A percentile compares a stretch with the other conserved stretches of the same genome.
phyloP scores from a whole-genome alignment of 2,113 vertebrate genomes.

The Zosterops borbonicus region DNA sequence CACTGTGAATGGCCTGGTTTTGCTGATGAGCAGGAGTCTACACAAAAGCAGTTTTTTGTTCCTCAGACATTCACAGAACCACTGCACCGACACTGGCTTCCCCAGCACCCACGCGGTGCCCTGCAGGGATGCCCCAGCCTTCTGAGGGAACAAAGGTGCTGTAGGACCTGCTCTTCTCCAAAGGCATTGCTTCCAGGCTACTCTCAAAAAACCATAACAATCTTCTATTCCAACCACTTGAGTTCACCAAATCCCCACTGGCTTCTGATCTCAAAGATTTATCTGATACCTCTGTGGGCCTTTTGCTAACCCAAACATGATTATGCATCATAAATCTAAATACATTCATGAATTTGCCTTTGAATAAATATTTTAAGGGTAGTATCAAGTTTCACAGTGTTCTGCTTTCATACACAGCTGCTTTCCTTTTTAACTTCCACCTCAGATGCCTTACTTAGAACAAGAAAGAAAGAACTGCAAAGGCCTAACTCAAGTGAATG shows the following conservation, averaged over 20 bases:
- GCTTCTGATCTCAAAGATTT: neutral
- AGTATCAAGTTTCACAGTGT: neutral
- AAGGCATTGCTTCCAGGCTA: neutral
- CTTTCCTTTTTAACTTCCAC: neutral
- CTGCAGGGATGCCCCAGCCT: too few relatives aligned
- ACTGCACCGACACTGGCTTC: accelerated
- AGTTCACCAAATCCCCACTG: neutral
- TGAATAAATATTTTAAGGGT: constrained; percentile 35
- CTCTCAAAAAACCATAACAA: neutral
- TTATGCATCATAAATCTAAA: constrained; percentile 13
- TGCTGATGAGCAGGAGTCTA: neutral
- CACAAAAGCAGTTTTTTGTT: neutral
- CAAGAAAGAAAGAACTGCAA: neutral
- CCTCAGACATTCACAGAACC: accelerated
- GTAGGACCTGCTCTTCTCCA: neutral
- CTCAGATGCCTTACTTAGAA: neutral
- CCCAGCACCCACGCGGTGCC: accelerated
- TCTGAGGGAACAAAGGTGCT: neutral
- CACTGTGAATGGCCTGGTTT: neutral
- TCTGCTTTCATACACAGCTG: neutral
- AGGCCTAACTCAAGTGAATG: neutral
- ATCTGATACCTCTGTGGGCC: neutral
- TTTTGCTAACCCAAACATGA: constrained; percentile 32
- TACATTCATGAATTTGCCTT: constrained; percentile 10
- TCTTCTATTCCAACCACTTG: neutral